phyloP scores from a whole-genome alignment of 1,140 invertebrate genomes.

The Periplaneta americana region DNA sequence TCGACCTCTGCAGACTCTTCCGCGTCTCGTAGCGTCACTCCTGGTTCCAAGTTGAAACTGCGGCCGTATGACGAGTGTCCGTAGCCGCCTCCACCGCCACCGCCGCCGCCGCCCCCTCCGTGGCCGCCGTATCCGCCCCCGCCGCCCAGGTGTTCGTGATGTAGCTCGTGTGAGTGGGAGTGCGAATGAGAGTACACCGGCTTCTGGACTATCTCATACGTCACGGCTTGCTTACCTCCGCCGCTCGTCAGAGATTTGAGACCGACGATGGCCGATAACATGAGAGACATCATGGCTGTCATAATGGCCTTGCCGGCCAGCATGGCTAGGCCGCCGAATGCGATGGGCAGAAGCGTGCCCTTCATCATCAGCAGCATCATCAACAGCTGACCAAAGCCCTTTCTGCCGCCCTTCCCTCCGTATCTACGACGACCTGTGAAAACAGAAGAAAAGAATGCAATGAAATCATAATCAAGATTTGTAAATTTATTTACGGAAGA shows the following conservation, averaged over 20 bases:
- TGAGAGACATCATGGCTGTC: constrained; percentile 71
- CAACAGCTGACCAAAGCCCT: constrained; percentile 39
- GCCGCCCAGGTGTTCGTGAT: constrained; percentile 39
- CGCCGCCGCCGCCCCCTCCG: constrained; percentile 4
- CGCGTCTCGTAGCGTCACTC: background rate
- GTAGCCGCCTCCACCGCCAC: constrained; percentile 5
- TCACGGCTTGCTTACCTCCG: constrained; percentile 64
- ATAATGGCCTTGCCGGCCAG: constrained; percentile 79
- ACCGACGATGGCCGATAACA: constrained; percentile 69
- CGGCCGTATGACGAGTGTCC: constrained; percentile 12
- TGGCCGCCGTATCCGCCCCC: constrained; percentile 2
- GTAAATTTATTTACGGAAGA: no score
- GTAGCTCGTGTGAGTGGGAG: constrained; percentile 65
- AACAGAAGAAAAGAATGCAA: no score
- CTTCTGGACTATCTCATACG: constrained; percentile 78
- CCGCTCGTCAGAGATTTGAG: constrained; percentile 47
- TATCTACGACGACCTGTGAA: constrained; percentile 29
- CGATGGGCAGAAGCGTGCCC: constrained; percentile 63
- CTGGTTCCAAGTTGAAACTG: constrained; percentile 2
- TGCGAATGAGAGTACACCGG: constrained; percentile 67
- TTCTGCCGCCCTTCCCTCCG: constrained; percentile 39
- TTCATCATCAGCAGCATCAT: constrained; percentile 47
- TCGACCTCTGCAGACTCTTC: background rate
- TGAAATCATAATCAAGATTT: no score
- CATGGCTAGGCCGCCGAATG: constrained; percentile 65